Base-by-base conservation (phyloP, 1,140 invertebrate species). In the Hyles euphorbiae region DNA sequence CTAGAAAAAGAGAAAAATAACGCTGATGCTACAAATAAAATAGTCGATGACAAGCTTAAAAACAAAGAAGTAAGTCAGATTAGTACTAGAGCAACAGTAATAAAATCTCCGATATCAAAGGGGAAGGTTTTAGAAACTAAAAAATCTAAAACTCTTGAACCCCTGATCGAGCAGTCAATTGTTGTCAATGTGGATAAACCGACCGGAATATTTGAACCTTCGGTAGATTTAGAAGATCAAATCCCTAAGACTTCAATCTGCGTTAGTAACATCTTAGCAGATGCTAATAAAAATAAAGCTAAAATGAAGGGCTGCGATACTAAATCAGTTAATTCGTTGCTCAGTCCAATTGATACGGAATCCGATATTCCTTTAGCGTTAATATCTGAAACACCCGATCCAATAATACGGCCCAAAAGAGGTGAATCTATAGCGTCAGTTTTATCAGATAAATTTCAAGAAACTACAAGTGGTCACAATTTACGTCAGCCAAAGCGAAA, bases 191-290 rank as follows among this genome's bases (percentile, higher is more conserved):
- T 84, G 2, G 88, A 90, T 62, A 89, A 90, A 61, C 92, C 92
- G 0, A 92, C 92, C 0, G 92, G 92, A 10, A 91, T 93, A 63
- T 93, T 93, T 77, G 91, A 92, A 67, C 91, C 92, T 0, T 92
- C 92, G 5, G 79, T 92, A 36, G 91, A 92, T 73, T 78, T 92
- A 53, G 92, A 92, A 83, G 89, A 92, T 59, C 91, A 92, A 77
- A 92, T 92, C 62, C 91, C 91, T 3, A 89, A 91, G 53, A 87
- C 90, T 6, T 91, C 91, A 36, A 90, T 89, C 57, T 81, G 86
- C 61, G 71, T 87, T 7, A 80, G 56, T 44, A 86, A 73, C 67
- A 50, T 74, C 57, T 56, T 83, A 77, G 32, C 72, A 61, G 83
- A 88, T 40, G 53, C 65, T 3, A 71, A 63, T 56, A 87, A 77